Evolutionary conservation across 2,888 invertebrate genomes (phyloP).

Genomic region (Campopleginae sp.): DNA sequence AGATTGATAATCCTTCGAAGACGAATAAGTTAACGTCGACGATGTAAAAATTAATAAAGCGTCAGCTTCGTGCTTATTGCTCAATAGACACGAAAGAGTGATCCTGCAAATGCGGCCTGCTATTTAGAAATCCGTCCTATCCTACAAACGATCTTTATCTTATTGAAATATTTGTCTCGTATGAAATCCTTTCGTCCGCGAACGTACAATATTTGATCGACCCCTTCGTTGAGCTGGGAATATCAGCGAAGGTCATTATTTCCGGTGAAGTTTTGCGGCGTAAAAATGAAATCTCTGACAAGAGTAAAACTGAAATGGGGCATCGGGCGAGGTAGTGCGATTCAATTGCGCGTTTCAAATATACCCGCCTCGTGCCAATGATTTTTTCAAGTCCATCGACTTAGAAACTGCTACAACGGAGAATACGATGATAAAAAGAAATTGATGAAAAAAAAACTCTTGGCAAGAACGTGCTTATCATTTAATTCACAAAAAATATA

Average conservation of each 20-base stretch:
- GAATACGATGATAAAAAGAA: background rate
- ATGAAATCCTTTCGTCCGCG: constrained; percentile 69
- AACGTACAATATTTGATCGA: constrained; percentile 71
- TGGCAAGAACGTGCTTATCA: constrained; percentile 15
- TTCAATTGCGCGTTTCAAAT: constrained; percentile 34
- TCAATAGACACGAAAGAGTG: constrained; percentile 8
- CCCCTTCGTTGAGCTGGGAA: constrained; percentile 43
- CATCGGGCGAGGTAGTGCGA: constrained; percentile 11
- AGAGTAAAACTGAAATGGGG: constrained; percentile 4
- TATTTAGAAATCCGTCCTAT: constrained; percentile 6
- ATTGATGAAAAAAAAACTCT: background rate
- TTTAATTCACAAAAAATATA: background rate
- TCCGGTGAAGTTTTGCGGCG: constrained; percentile 68
- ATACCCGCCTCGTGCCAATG: background rate
- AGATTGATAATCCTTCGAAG: background rate
- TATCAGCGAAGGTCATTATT: constrained; percentile 45
- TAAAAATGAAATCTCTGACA: too few relatives aligned
- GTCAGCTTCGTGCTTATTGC: constrained; percentile 18
- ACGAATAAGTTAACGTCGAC: background rate
- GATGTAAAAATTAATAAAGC: background rate
- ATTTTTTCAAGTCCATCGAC: background rate
- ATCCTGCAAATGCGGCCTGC: background rate
- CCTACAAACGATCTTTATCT: constrained; percentile 17
- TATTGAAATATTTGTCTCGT: constrained; percentile 71
- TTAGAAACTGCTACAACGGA: background rate